Evolutionary conservation across 2,888 invertebrate genomes (phyloP), one percentile per base, ranked within the genome.

Genomic region (Biston betularia): DNA sequence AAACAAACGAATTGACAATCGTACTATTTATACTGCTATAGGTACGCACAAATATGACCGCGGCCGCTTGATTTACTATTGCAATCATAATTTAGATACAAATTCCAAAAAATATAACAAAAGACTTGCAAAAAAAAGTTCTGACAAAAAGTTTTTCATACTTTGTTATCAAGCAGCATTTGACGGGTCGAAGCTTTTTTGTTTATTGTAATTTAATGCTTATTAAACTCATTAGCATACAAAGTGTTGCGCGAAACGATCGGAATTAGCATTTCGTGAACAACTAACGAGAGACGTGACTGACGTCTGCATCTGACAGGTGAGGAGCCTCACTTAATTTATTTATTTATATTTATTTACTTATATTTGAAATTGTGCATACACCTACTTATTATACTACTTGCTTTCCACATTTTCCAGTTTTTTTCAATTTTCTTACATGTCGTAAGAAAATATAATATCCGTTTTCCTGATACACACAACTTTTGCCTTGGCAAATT

Each of bases 211-310:
- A 81, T 85, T 83, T 84, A 82, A 85, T 82, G 81, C 82, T 83
- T 85, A 83, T 82, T 85, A 82, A 86, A 73, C 83, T 87, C 72
- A 90, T 90, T 89, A 86, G 80, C 89, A 90, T 90, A 63, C 63
- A 63, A 63, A 90, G 86, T 87, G 89, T 63, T 68, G 67, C 88
- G 59, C 84, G 85, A 88, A 87, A 83, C 80, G 75, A 77, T 79
- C 77, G 77, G 75, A 77, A 84, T 85, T 85, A 83, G 80, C 80
- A 79, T 84, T 59, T 68, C 56, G 59, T 67, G 44, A 67, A 50
- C 38, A 63, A 40, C 67, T 68, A 68, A 68, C 75, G 60, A 77
- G 78, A 79, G 79, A 79, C 75, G 48, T 40, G 50, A 55, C 44
- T 65, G 67, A 66, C 58, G 58, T 58, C 44, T 38, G 60, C 48